These are phyloP conservation scores for Protobothrops mucrosquamatus DNA, from an alignment of 2,113 vertebrate genomes.

Conservation along the genomic window DNA sequence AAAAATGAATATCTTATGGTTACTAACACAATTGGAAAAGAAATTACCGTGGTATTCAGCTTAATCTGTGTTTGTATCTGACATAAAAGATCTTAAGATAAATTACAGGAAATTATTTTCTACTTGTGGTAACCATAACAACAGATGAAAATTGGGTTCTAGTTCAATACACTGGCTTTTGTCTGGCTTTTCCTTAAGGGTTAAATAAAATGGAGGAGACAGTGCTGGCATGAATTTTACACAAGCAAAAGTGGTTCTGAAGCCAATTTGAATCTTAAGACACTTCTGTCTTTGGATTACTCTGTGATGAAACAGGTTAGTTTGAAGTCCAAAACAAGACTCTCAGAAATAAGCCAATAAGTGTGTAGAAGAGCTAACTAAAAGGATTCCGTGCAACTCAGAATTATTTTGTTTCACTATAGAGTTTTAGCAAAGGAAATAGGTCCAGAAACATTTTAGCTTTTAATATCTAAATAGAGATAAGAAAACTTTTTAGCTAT, in stretches of 20 bases:
- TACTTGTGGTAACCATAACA: constrained; percentile 73
- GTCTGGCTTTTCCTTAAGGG: constrained; percentile 46
- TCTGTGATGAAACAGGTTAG: neutral
- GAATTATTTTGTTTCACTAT: neutral
- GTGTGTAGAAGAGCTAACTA: neutral
- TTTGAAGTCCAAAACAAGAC: neutral
- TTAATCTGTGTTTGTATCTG: constrained; percentile 72
- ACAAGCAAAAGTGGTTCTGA: constrained; percentile 28
- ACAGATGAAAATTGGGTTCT: constrained; percentile 64
- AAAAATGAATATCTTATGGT: constrained; percentile 61
- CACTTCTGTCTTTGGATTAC: neutral
- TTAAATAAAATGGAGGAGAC: constrained; percentile 41
- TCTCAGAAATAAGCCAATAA: neutral
- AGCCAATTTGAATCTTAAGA: constrained; percentile 38
- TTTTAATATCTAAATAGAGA: neutral
- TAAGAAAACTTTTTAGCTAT: neutral
- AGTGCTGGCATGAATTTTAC: constrained; percentile 22
- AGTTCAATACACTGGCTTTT: constrained; percentile 57
- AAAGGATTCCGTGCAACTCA: neutral
- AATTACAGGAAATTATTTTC: constrained; percentile 78
- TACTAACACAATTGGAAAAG: constrained; percentile 66
- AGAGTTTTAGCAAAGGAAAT: neutral
- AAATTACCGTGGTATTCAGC: constrained; percentile 62
- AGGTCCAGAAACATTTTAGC: neutral
- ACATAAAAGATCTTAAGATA: constrained; percentile 71